phyloP scores from a whole-genome alignment of 1,140 invertebrate species.

The Diprion similis region DNA sequence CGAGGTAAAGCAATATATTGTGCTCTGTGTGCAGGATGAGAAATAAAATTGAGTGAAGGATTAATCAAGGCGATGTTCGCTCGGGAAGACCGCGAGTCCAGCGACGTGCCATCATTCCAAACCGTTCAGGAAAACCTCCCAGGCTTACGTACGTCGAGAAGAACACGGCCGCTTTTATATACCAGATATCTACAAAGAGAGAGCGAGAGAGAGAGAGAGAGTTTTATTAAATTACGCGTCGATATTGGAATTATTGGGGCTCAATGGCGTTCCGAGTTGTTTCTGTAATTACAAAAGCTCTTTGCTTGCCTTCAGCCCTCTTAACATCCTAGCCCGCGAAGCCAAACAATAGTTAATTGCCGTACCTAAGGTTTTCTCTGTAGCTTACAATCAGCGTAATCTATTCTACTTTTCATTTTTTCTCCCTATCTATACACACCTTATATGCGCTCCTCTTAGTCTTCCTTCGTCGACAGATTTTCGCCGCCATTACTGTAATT shows the following conservation, averaged over 20 bases:
- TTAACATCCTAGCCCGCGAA: neutral
- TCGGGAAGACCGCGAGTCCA: neutral
- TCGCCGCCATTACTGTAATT: too few species aligned
- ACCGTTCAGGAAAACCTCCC: neutral
- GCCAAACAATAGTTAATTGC: neutral
- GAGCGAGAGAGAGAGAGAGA: neutral
- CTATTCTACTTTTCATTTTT: too few species aligned
- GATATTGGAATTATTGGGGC: slow-evolving; percentile 30
- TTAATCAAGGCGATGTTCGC: neutral
- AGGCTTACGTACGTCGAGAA: neutral
- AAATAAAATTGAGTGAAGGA: neutral
- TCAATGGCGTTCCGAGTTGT: slow-evolving; percentile 22
- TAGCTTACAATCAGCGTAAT: too few species aligned
- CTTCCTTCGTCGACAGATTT: too few species aligned
- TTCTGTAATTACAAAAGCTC: slow-evolving; percentile 12
- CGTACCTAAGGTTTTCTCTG: too few species aligned
- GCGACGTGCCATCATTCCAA: neutral
- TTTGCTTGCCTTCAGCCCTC: neutral
- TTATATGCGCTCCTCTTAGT: too few species aligned
- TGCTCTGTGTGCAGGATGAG: neutral
- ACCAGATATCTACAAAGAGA: too few species aligned
- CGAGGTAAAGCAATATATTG: neutral
- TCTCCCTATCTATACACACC: too few species aligned
- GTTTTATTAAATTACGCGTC: slow-evolving; percentile 33
- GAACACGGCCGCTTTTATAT: neutral